A percentile compares a stretch with the other conserved stretches of the same genome.
These are phyloP conservation scores for Eudyptes chrysolophus DNA, from an alignment of 2,113 vertebrate genomes.

Conservation along the genomic window DNA sequence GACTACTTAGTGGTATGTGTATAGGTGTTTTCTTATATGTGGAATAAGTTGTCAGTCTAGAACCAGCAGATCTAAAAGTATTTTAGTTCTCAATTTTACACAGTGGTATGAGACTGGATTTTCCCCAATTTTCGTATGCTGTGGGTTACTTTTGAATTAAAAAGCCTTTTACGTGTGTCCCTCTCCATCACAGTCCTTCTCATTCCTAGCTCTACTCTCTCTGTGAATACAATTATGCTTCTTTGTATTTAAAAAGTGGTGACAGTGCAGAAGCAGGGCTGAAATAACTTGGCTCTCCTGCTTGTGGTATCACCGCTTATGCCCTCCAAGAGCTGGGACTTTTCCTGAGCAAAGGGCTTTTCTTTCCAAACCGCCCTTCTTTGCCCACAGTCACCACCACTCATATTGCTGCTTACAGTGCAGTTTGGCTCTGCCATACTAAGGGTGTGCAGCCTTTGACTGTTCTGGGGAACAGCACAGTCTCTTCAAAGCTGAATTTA, in stretches of 20 bases:
- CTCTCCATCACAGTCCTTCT: background rate
- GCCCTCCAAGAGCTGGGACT: background rate
- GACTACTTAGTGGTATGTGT: background rate
- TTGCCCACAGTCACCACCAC: background rate
- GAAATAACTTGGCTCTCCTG: background rate
- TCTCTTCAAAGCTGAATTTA: background rate
- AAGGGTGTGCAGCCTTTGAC: background rate
- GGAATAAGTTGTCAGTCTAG: background rate
- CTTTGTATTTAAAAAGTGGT: background rate
- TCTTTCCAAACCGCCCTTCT: background rate
- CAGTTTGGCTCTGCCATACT: background rate
- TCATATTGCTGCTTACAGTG: background rate
- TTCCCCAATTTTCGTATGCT: background rate
- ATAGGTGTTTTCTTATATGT: background rate
- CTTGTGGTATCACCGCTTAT: background rate
- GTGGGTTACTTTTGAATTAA: background rate
- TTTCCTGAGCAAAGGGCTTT: background rate
- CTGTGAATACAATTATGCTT: background rate
- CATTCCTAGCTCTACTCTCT: background rate
- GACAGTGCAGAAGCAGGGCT: background rate
- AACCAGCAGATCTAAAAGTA: background rate
- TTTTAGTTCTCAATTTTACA: background rate
- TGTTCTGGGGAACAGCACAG: background rate
- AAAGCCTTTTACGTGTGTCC: background rate
- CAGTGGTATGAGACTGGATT: background rate